A percentile compares a stretch with the other conserved stretches of the same genome.
phyloP scores from a whole-genome alignment of 2,113 vertebrate genomes.

The Puma concolor region DNA sequence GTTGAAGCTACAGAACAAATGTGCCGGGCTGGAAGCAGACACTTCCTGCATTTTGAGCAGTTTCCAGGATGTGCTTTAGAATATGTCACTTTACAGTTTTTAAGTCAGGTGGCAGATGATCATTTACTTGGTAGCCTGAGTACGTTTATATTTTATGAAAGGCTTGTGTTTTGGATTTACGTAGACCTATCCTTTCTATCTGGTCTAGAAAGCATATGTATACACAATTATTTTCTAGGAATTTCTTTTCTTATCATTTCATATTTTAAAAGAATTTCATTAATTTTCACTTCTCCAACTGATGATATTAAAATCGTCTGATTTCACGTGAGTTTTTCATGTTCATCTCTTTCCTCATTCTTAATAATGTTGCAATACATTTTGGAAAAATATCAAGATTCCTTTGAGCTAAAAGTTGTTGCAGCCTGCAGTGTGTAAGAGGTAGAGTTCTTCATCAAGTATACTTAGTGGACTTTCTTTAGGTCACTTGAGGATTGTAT shows the following conservation, averaged over 20 bases:
- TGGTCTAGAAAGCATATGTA: not conserved
- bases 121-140: constrained; percentile 12
- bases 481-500: not conserved
- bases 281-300: constrained; percentile 39
- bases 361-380: not conserved
- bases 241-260: not conserved
- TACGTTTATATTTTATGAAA: not conserved
- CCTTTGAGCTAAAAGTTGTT: not conserved
- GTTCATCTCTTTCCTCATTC: not conserved
- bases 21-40: constrained; percentile 29
- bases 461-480: not conserved
- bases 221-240: not conserved
- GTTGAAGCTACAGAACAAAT: constrained; percentile 39
- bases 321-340: not conserved
- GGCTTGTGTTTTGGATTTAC: not conserved
- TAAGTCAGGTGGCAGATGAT: constrained; percentile 34
- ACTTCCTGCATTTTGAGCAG: constrained; percentile 60
- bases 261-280: constrained; percentile 43
- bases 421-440: not conserved
- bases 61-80: not conserved
- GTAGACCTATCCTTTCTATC: not conserved
- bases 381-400: constrained; percentile 26
- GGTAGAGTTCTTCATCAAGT: not conserved
- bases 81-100: not conserved
- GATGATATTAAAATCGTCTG: not conserved